Conservation (phyloP, 2,888 invertebrate genomes). For the Orgyia antiqua region DNA sequence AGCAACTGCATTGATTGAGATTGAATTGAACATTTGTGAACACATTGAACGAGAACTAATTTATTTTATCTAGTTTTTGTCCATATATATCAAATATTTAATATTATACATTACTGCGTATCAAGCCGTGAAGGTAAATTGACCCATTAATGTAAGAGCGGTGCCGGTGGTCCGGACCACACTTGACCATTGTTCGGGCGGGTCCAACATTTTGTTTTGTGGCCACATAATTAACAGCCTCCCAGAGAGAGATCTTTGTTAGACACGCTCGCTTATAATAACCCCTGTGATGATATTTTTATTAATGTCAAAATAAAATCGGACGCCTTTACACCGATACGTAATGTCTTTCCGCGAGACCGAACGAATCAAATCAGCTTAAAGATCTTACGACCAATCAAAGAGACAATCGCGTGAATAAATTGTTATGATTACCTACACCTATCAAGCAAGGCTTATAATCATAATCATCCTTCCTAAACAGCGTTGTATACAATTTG, state of each 20-base stretch:
- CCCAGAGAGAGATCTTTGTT: slow-evolving; percentile 73
- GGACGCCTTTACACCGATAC: slow-evolving; percentile 47
- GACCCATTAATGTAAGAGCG: slow-evolving; percentile 38
- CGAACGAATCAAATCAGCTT: too few relatives aligned
- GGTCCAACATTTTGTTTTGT: slow-evolving; percentile 68
- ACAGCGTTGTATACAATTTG: too few relatives aligned
- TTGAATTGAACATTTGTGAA: too few relatives aligned
- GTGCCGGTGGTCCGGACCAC: slow-evolving; percentile 65
- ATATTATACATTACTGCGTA: slow-evolving; percentile 40
- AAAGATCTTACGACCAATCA: too few relatives aligned
- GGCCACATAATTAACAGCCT: slow-evolving; percentile 74
- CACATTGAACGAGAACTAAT: too few relatives aligned
- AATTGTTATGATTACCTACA: too few relatives aligned
- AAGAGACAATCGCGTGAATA: too few relatives aligned
- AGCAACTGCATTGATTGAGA: too few relatives aligned
- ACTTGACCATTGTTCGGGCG: slow-evolving; percentile 65
- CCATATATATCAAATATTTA: slow-evolving; percentile 35
- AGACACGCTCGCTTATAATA: slow-evolving; percentile 76
- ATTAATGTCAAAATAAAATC: slow-evolving; percentile 76
- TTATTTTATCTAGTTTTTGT: slow-evolving; percentile 22
- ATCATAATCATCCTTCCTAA: too few relatives aligned
- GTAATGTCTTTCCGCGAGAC: too few relatives aligned
- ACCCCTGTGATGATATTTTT: slow-evolving; percentile 75
- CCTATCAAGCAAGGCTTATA: too few relatives aligned
- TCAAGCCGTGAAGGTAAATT: slow-evolving; percentile 43